Evolutionary conservation across 2,797 vertebrate genomes (phyloP), one percentile per base, ranked within the genome.

Genomic region (Hippopotamyrus pictus): DNA sequence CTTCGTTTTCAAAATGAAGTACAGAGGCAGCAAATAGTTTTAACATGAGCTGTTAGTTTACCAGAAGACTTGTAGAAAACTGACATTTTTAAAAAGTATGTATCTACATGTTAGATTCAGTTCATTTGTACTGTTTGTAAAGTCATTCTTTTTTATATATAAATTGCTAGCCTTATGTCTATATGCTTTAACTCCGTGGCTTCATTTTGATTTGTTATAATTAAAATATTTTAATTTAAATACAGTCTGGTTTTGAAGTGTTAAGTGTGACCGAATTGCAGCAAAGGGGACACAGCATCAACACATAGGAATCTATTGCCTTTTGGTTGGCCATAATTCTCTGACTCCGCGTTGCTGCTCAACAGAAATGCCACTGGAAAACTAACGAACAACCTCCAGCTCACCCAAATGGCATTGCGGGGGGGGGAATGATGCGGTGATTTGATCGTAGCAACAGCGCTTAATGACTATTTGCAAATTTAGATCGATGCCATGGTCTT

Each of bases 101-200:
- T 79, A 54, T 88, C n/a, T 59, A 57, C 65, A 53, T 89, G 86
- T 76, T 82, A 89, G 89, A 48, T 92, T 92, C 90, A 93, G 84
- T 89, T 0, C 69, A 88, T 93, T 93, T 90, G 88, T 92, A 92
- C 92, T 92, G 94, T 94, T 93, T 90, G 95, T 95, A 94, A 95
- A 93, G 89, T 89, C 82, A 37, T 65, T 11, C 29, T 87, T 57
- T 79, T 87, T 46, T 88, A 88, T 87, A 87, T 87, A 89, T 88
- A 89, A 73, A 88, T 51, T 89, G 90, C 92, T 59, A 85, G 88
- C 17, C 62, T 29, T 87, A 25, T 87, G 29, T 19, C 53, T 59
- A n/a, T 62, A 57, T 87, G 25, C 33, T 87, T 62, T 87, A 37
- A 87, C 51, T 37, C 14, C 3, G 7, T 54, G 50, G 25, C 25